These are phyloP conservation scores for Rhopilema esculentum DNA, from an alignment of 30 jellyfish, hydroid and myxozoan genomes.

Conservation along the genomic window DNA sequence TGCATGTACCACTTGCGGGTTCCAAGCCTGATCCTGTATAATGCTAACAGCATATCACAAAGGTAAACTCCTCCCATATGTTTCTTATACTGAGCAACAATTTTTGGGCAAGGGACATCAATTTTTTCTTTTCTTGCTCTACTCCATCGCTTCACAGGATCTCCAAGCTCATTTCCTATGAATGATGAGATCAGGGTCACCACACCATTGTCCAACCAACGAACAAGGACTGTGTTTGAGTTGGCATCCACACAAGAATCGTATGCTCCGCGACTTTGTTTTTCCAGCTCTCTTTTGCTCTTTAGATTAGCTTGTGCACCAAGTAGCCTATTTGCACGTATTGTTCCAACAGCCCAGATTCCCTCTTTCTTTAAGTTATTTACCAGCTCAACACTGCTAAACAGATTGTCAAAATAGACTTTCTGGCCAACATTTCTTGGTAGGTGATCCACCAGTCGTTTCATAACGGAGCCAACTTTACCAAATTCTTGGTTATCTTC, in stretches of 20 bases:
- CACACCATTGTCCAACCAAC: slow-evolving; percentile 46
- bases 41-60: slow-evolving; percentile 57
- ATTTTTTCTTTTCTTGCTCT: neutral
- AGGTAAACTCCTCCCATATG: slow-evolving; percentile 64
- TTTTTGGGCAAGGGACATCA: slow-evolving; percentile 41
- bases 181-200: slow-evolving; percentile 1
- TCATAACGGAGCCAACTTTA: slow-evolving; percentile 56
- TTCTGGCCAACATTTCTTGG: slow-evolving; percentile 50
- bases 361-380: slow-evolving; percentile 4
- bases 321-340: slow-evolving; percentile 16
- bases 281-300: slow-evolving; percentile 19
- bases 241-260: slow-evolving; percentile 20
- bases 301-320: neutral
- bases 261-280: slow-evolving; percentile 6
- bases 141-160: slow-evolving; percentile 44
- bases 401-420: slow-evolving; percentile 33
- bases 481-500: slow-evolving; percentile 13
- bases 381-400: slow-evolving; percentile 42
- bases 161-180: neutral
- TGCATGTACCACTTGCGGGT: slow-evolving; percentile 29
- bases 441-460: slow-evolving; percentile 8
- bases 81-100: slow-evolving; percentile 21
- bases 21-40: slow-evolving; percentile 9
- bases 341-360: slow-evolving; percentile 44
- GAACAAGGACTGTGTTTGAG: slow-evolving; percentile 16